Evolutionary conservation across 2,113 vertebrate genomes (phyloP).

Genomic region (Mobula hypostoma): DNA sequence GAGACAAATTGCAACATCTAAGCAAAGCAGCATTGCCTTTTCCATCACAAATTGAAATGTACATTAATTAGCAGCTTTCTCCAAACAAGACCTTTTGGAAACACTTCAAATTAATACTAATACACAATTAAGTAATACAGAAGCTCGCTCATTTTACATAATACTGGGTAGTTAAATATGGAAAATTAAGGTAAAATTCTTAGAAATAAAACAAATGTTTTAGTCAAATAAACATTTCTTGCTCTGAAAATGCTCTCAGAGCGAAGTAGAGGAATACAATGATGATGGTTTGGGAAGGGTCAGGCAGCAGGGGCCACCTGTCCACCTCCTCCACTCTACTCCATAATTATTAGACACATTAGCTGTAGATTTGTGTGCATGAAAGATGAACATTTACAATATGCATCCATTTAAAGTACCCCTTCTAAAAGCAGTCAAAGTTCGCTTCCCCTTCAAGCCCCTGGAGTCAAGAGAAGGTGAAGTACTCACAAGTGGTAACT

Average conservation of each 20-base stretch:
- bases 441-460: no score
- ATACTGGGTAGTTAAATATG: neutral
- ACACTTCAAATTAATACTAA: neutral
- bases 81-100: neutral
- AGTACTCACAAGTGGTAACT: slow-evolving; percentile 70
- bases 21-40: neutral
- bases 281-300: no score
- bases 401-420: no score
- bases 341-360: no score
- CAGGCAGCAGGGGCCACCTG: no score
- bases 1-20: neutral
- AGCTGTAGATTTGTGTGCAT: no score
- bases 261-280: no score
- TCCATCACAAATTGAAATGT: neutral
- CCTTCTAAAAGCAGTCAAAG: no score
- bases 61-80: neutral
- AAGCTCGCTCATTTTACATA: neutral
- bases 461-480: neutral
- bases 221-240: no score
- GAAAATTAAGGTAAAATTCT: neutral
- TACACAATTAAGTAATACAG: neutral
- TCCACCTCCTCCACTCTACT: no score
- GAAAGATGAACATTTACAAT: no score
- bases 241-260: no score
- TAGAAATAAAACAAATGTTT: neutral